Conservation (phyloP, 2,888 invertebrate species). For the Myathropa florea region DNA sequence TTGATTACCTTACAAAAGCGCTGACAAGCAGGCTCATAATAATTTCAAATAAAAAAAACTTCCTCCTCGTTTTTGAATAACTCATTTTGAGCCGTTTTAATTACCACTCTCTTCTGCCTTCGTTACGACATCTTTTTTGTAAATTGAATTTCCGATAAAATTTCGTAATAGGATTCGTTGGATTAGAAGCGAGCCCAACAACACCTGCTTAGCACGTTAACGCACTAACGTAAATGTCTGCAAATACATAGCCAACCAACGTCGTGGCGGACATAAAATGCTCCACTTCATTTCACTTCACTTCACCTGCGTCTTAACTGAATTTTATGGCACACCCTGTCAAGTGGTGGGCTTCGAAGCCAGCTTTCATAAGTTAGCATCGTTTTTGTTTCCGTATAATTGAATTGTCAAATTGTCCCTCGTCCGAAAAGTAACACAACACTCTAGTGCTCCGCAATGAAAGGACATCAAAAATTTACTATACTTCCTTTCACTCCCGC, state of each 20-base stretch:
- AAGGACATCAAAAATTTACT: slow-evolving; percentile 48
- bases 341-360: slow-evolving; percentile 1
- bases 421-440: slow-evolving; percentile 63
- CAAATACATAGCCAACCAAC: slow-evolving; percentile 22
- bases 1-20: slow-evolving; percentile 52
- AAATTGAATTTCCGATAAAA: slow-evolving; percentile 62
- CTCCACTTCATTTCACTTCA: slow-evolving; percentile 31
- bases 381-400: slow-evolving; percentile 69
- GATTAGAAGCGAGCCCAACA: neutral
- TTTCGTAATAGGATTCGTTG: slow-evolving; percentile 3
- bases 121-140: slow-evolving; percentile 5
- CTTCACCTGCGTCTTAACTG: neutral
- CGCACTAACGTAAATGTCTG: slow-evolving; percentile 24
- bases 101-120: slow-evolving; percentile 31
- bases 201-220: slow-evolving; percentile 42
- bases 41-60: slow-evolving; percentile 30
- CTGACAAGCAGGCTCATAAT: slow-evolving; percentile 8
- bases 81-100: slow-evolving; percentile 60
- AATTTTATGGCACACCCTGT: neutral
- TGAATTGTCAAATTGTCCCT: slow-evolving; percentile 70
- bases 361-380: slow-evolving; percentile 67
- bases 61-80: neutral
- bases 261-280: slow-evolving; percentile 48
- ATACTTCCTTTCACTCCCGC: neutral
- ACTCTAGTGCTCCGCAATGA: neutral